These are phyloP conservation scores for Bothrops jararaca DNA, from an alignment of 2,113 vertebrate genomes.

Conservation along the genomic window DNA sequence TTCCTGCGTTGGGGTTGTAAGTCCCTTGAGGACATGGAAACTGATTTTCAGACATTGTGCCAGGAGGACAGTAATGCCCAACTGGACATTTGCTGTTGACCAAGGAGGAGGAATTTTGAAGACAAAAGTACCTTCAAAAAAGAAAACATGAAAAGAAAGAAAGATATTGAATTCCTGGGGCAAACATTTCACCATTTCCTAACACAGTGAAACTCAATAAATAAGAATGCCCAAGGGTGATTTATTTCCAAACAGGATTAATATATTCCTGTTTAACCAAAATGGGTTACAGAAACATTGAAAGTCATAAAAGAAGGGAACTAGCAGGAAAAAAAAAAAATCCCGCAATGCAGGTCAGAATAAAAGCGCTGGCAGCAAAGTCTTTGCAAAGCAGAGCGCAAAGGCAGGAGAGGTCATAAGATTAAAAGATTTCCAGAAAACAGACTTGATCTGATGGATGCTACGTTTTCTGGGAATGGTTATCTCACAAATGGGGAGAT, in stretches of 20 bases:
- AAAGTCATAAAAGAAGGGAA: neutral
- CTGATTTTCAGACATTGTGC: conserved; percentile 76
- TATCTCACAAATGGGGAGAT: neutral
- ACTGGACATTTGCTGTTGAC: conserved; percentile 70
- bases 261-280: neutral
- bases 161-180: neutral
- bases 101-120: conserved; percentile 68
- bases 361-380: neutral
- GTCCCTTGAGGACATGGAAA: conserved; percentile 84
- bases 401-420: neutral
- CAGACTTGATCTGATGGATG: neutral
- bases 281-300: neutral
- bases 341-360: neutral
- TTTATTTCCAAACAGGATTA: neutral
- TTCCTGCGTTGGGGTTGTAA: conserved; percentile 73
- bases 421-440: neutral
- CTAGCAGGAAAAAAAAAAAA: neutral
- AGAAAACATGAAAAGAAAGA: rapidly evolving
- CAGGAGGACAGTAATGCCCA: conserved; percentile 82
- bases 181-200: neutral
- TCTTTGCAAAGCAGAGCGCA: neutral
- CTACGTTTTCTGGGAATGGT: neutral
- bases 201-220: no score
- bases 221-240: neutral
- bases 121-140: conserved; percentile 82